phyloP scores from a whole-genome alignment of 2,888 invertebrate species.

The Oscheius myriophilus region DNA sequence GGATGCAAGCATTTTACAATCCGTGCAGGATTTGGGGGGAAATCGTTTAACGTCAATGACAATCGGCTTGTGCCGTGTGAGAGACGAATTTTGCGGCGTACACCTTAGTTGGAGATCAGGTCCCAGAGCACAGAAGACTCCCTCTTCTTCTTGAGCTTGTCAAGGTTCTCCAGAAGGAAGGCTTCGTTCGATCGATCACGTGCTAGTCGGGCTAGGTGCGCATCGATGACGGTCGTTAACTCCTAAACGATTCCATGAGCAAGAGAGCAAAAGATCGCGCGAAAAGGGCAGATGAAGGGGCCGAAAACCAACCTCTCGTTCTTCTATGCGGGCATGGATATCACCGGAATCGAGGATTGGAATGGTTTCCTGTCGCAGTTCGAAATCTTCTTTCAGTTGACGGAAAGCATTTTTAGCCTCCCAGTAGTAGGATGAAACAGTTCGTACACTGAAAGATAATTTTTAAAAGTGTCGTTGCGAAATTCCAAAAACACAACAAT shows the following conservation, averaged over 20 bases:
- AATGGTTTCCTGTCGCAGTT: background rate
- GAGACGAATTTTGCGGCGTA: too few species aligned
- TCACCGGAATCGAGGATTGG: slow-evolving; percentile 12
- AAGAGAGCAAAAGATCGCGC: too few species aligned
- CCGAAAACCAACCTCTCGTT: slow-evolving; percentile 11
- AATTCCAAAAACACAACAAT: too few species aligned
- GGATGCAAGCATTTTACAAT: too few species aligned
- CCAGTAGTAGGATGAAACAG: slow-evolving; percentile 22
- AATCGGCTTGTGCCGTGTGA: too few species aligned
- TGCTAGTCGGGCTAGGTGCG: slow-evolving; percentile 23
- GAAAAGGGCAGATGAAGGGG: too few species aligned
- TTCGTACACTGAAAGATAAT: slow-evolving; percentile 11
- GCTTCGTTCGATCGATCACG: slow-evolving; percentile 25
- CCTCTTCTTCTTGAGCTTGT: slow-evolving; percentile 15
- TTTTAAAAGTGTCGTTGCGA: background rate
- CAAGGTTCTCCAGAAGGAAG: slow-evolving; percentile 23
- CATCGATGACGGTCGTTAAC: slow-evolving; percentile 22
- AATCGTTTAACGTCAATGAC: too few species aligned
- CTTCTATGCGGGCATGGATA: slow-evolving; percentile 19
- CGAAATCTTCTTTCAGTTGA: slow-evolving; percentile 9
- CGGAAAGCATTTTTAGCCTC: slow-evolving; percentile 19
- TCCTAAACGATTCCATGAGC: slow-evolving; percentile 8
- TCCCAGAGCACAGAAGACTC: slow-evolving; percentile 17
- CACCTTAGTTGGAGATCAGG: slow-evolving; percentile 10
- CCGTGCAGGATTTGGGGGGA: too few species aligned